Conservation (phyloP, 2,888 invertebrate species). For the Norana najaformis region DNA sequence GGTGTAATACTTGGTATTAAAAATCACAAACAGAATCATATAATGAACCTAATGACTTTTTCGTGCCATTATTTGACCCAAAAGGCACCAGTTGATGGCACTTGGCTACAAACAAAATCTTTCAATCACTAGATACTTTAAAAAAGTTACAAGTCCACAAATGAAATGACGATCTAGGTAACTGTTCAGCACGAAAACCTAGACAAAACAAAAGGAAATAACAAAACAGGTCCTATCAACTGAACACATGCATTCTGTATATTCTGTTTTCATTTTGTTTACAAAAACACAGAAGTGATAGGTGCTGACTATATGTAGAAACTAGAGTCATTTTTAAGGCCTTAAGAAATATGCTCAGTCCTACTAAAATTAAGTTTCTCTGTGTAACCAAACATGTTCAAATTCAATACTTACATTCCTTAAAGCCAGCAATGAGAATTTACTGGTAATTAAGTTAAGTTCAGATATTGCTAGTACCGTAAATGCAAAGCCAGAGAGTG, state of each 20-base stretch:
- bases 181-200: slow-evolving; percentile 10
- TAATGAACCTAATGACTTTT: neutral
- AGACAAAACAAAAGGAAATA: neutral
- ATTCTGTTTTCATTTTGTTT: neutral
- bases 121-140: neutral
- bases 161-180: neutral
- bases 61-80: neutral
- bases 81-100: neutral
- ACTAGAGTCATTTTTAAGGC: neutral
- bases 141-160: neutral
- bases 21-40: neutral
- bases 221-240: neutral
- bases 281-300: neutral
- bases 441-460: neutral
- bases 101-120: neutral
- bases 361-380: neutral
- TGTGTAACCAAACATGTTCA: neutral
- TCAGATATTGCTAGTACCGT: too few relatives aligned
- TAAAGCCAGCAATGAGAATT: neutral
- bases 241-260: neutral
- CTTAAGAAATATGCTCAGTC: neutral
- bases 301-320: neutral
- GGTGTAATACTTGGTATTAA: neutral
- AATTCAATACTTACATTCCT: neutral
- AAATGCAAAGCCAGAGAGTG: neutral